Evolutionary conservation across 2,888 invertebrate species (phyloP), one percentile per base, ranked within the genome.

Genomic region (Aporophyla nigra): DNA sequence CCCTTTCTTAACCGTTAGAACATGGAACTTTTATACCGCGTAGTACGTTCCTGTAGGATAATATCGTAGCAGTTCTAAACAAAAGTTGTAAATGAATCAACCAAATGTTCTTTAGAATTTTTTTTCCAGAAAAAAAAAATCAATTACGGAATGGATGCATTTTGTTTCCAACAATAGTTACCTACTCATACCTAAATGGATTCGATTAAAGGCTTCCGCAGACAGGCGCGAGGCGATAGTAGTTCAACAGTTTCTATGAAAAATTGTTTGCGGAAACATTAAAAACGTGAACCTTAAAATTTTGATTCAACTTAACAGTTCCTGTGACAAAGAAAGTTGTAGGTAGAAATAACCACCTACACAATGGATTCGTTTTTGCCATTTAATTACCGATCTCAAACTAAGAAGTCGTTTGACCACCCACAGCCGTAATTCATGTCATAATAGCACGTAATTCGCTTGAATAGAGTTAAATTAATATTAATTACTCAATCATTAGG

Each of bases 401-500:
- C 43, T 43, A 61, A 80, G 61, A 77, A 85, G 68, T 66, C 40
- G 69, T 69, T 66, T 70, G 68, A 83, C 70, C 70, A 75, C 68
- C 70, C 33, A 67, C 62, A 33, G n/a, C 33, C n/a, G 54, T 71
- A 51, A 74, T 53, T 72, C 33, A 74, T 76, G 61, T 66, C 53
- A 76, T 67, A 79, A 62, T 74, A 59, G 40, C 24, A 69, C 54
- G 16, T 70, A 75, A 67, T 70, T 72, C 27, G 21, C 49, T 71
- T 51, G 51, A 53, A 80, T 63, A 61, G 46, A 68, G 40, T 53
- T 63, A 72, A 72, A 84, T 85, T 80, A 74, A 53, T 53, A 75
- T 65, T 82, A 82, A 82, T 87, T 82, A 74, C 56, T 78, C 79
- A 63, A 79, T 79, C 54, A 78, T 82, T 78, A 67, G 77, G 65